Base-by-base conservation (phyloP, 2,113 vertebrate genomes). In the Protobothrops flavoviridis region DNA sequence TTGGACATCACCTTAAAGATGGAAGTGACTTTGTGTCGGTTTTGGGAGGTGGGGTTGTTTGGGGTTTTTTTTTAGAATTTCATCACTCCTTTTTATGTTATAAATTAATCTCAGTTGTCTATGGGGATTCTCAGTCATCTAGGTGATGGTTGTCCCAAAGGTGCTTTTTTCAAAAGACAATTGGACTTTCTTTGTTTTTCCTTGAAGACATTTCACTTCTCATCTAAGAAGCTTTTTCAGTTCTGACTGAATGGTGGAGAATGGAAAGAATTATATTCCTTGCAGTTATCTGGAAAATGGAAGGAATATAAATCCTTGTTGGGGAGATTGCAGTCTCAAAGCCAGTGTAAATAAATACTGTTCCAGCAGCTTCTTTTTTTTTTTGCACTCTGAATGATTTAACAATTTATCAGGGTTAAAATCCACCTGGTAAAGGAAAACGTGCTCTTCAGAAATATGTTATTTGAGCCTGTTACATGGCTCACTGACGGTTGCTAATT, bases 341-440 rank as follows among this genome's bases (percentile, higher is more conserved):
- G 94, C 93, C 93, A 95, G 55, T 53, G 50, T 69, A 90, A 57
- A 89, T 93, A 64, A 52, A 48, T 92, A 93, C 12, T 91, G 91
- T 97, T 94, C 92, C 92, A 95, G 23, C 94, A 33, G 91, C 92
- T 89, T 86, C 33, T 94, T 96, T 93, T 43, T 94, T 96, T 92
- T 88, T 92, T 45, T 94, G 93, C 53, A 20, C 2, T 33, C 15
- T 81, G 33, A 39, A 81, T 81, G 29, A 81, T 81, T 81, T 50
- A 50, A 50, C 48, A 50, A 7, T 81, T 81, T 81, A 81, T 6
- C 69, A 81, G 39, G 39, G 17, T 74, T 74, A 33, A 74, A 39
- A 17, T 74, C n/a, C 69, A 74, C 17, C 15, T 81, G n/a, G 6
- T 39, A 81, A 81, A 81, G 69, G 33, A 39, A 81, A 81, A 20